Evolutionary conservation across 2,113 vertebrate species (phyloP), one percentile per base, ranked within the genome.

Genomic region (Apistogramma diplotaenia): DNA sequence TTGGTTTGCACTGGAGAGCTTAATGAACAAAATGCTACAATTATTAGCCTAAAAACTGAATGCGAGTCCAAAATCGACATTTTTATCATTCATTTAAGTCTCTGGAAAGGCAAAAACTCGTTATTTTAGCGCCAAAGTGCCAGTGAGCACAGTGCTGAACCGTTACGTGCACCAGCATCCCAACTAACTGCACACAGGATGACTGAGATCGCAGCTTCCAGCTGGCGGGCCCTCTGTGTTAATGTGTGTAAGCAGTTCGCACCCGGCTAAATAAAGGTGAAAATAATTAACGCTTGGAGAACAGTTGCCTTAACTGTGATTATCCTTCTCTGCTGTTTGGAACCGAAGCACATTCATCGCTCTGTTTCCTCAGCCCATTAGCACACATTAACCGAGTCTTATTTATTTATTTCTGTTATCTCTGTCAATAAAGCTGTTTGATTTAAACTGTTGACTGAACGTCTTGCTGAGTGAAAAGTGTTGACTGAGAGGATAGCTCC

Each of bases 191-290:
- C 74, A 76, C n/a, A 53, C 65, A 65, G 70, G 74, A 76, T 1
- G 35, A 78, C 76, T 78, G 79, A 46, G 60, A 81, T 31, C 8
- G 27, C 25, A 35, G 74, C 18, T 60, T 89, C 75, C 78, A 84
- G 80, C 78, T 76, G 75, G 74, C 61, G 59, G 51, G 77, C 4
- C 37, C 75, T 51, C 49, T 75, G 8, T 58, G 29, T 80, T 31
- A 46, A 11, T 23, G 55, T 60, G 57, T 71, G 62, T 79, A 83
- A 84, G 81, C 71, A 81, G 74, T 82, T 74, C 29, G 84, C 83
- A 65, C 70, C 51, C 55, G 18, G 46, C 74, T 82, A 81, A 85
- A 81, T 67, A 83, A 87, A 89, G 86, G 82, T 85, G 83, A 81
- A 43, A 83, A 62, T 62, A 74, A 89, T 87, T 84, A 91, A 81